Evolutionary conservation across 2,797 vertebrate genomes (phyloP).

Genomic region (Manis javanica): DNA sequence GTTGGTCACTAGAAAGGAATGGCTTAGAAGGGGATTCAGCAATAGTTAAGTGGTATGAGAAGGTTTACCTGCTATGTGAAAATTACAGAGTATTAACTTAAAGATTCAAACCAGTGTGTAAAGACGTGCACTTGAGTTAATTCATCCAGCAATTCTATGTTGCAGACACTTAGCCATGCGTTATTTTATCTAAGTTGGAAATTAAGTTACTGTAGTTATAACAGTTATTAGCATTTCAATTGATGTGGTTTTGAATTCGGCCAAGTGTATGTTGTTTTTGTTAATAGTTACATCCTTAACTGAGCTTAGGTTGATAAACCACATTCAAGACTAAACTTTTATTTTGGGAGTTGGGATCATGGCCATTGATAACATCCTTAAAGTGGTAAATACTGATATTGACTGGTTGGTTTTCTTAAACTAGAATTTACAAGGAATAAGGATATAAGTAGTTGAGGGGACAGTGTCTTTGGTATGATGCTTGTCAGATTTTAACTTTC

Average conservation of each 20-base stretch:
- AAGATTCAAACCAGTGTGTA: conserved; percentile 14
- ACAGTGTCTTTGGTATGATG: neutral
- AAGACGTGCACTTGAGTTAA: conserved; percentile 32
- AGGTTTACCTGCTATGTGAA: conserved; percentile 49
- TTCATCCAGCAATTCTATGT: conserved; percentile 37
- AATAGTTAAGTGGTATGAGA: conserved; percentile 27
- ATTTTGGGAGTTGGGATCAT: conserved; percentile 30
- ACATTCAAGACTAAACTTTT: neutral
- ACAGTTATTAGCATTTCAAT: conserved; percentile 1
- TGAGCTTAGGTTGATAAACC: neutral
- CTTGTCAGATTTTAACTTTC: neutral
- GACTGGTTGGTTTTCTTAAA: conserved; percentile 4
- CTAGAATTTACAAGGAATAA: conserved; percentile 21
- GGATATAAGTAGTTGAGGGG: neutral
- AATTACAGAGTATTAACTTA: conserved; percentile 31
- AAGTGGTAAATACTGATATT: neutral
- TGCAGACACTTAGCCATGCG: conserved; percentile 34
- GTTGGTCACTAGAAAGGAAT: neutral
- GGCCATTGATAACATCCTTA: neutral
- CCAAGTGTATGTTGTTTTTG: conserved; percentile 26
- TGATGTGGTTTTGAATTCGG: conserved; percentile 41
- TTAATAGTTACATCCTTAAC: neutral
- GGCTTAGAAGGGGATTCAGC: conserved; percentile 27
- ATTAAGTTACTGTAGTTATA: neutral
- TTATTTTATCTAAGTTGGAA: conserved; percentile 53